Percentiles rank a stretch among this genome's conserved stretches.
phyloP scores from a whole-genome alignment of 2,888 invertebrate species.

The Drosophila gaucha region DNA sequence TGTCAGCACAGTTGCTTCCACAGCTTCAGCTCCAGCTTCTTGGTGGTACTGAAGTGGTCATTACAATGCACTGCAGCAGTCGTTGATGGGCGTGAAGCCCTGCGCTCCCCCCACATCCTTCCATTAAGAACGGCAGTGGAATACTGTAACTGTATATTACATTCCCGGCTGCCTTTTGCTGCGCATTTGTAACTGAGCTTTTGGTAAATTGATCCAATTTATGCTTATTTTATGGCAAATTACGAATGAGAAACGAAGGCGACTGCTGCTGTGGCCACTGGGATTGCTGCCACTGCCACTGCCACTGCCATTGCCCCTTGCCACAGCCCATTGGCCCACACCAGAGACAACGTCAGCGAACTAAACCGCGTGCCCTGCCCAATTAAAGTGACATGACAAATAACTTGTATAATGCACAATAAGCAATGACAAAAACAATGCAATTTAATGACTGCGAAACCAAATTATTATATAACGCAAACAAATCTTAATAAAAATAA shows the following conservation, averaged over 20 bases:
- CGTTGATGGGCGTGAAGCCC: slow-evolving; percentile 35
- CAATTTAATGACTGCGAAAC: slow-evolving; percentile 14
- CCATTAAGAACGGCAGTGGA: slow-evolving; percentile 4
- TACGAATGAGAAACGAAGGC: slow-evolving; percentile 73
- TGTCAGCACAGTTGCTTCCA: slow-evolving; percentile 45
- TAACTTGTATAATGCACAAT: slow-evolving; percentile 15
- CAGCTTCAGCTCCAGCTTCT: slow-evolving; percentile 24
- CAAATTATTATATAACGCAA: slow-evolving; percentile 4
- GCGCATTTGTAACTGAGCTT: slow-evolving; percentile 69
- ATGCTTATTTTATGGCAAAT: slow-evolving; percentile 83
- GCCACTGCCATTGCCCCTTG: slow-evolving; percentile 17
- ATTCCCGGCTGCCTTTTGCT: slow-evolving; percentile 45
- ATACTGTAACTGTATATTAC: slow-evolving; percentile 46
- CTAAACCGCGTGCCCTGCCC: slow-evolving; percentile 29
- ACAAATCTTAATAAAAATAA: no score
- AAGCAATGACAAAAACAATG: slow-evolving; percentile 8
- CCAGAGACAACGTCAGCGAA: slow-evolving; percentile 6
- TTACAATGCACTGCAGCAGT: slow-evolving; percentile 53
- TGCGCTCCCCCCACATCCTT: not conserved
- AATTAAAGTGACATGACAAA: slow-evolving; percentile 46
- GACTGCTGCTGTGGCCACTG: slow-evolving; percentile 19
- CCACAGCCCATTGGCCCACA: slow-evolving; percentile 11
- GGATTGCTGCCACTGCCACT: not conserved
- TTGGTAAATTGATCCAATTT: slow-evolving; percentile 83
- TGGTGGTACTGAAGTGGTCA: slow-evolving; percentile 51